phyloP scores from a whole-genome alignment of 2,113 vertebrate genomes.

The Puma concolor region DNA sequence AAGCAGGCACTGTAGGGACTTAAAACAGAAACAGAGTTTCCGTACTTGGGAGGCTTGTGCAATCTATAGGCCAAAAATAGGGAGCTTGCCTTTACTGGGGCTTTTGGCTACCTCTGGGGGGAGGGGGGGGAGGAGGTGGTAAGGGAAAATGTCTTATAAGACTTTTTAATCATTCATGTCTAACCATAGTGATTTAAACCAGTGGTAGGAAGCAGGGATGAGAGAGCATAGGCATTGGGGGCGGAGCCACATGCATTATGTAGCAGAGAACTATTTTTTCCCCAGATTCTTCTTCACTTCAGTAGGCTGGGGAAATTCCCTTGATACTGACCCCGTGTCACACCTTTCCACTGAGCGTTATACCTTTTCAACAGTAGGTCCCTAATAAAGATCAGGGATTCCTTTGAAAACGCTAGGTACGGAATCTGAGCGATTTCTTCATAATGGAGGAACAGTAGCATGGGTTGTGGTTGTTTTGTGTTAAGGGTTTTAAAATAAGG shows the following conservation, averaged over 20 bases:
- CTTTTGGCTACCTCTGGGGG: not conserved
- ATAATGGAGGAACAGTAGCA: not conserved
- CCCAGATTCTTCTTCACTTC: slow-evolving; percentile 1
- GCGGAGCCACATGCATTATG: slow-evolving; percentile 41
- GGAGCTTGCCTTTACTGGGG: not conserved
- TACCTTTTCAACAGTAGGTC: not conserved
- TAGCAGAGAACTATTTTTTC: slow-evolving; percentile 56
- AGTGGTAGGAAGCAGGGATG: slow-evolving; percentile 16
- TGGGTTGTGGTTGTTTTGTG: not conserved
- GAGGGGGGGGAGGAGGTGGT: not conserved
- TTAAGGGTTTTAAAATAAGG: slow-evolving; percentile 39
- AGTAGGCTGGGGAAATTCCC: not conserved
- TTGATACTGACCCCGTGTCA: not conserved
- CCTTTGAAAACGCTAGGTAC: not conserved
- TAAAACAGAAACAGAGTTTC: slow-evolving; percentile 42
- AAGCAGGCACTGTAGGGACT: not conserved
- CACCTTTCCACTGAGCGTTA: not conserved
- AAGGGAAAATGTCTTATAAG: not conserved
- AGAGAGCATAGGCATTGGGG: not conserved
- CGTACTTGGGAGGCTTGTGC: not conserved
- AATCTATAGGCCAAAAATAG: slow-evolving; percentile 22
- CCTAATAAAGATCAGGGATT: not conserved
- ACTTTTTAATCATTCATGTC: slow-evolving; percentile 57
- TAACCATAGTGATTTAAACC: slow-evolving; percentile 12
- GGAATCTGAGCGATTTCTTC: not conserved